Conservation (phyloP, 2,797 vertebrate species). For the Microcaecilia unicolor region DNA sequence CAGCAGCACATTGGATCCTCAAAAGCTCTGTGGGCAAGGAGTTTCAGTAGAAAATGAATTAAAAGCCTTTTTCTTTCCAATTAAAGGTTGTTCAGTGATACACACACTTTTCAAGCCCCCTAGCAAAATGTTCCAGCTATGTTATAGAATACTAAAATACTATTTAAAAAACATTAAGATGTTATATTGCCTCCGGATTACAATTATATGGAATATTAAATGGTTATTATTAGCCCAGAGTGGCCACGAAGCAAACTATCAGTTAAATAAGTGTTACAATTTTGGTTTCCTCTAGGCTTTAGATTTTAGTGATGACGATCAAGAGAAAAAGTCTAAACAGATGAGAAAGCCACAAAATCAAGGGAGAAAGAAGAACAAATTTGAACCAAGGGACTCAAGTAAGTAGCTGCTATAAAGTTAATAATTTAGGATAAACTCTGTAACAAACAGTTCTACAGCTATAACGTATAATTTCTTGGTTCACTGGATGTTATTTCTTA, state of each 20-base stretch:
- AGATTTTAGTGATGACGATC: slow-evolving; percentile 88
- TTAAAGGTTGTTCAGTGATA: neutral
- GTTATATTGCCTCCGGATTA: too few relatives aligned
- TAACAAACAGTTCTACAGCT: neutral
- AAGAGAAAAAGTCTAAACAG: slow-evolving; percentile 71
- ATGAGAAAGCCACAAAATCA: slow-evolving; percentile 52
- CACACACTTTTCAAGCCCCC: too few relatives aligned
- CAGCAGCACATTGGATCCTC: too few relatives aligned
- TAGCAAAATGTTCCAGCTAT: too few relatives aligned
- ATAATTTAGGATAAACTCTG: neutral
- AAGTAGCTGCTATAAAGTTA: slow-evolving; percentile 17
- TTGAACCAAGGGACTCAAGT: slow-evolving; percentile 30
- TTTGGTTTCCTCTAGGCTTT: slow-evolving; percentile 53
- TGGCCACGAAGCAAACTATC: too few relatives aligned
- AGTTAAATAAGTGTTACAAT: neutral
- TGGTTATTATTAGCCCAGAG: neutral
- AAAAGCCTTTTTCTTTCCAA: neutral
- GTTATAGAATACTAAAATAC: too few relatives aligned
- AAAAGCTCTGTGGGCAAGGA: too few relatives aligned
- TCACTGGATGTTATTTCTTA: neutral
- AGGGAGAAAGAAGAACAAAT: slow-evolving; percentile 47
- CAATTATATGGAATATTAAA: neutral
- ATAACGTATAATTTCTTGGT: neutral
- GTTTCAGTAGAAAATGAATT: neutral
- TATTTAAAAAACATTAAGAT: too few relatives aligned